A percentile compares a stretch with the other conserved stretches of the same genome.
Evolutionary conservation across 2,113 vertebrate genomes (phyloP).

Genomic region (Pelobates fuscus): DNA sequence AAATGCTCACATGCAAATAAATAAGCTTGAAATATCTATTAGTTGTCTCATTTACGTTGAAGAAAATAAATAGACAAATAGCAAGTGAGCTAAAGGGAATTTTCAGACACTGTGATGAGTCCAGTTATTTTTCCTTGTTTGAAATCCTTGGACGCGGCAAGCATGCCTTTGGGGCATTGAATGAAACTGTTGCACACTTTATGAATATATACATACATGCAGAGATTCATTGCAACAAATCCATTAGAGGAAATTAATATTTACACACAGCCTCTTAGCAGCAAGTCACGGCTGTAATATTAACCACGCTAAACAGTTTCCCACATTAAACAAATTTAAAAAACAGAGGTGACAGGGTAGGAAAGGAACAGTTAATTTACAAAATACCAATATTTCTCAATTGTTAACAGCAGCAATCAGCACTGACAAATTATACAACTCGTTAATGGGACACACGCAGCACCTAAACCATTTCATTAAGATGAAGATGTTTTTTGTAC

Average conservation of each 20-base stretch:
- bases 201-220: conserved; percentile 38
- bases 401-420: too few relatives aligned
- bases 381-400: too few relatives aligned
- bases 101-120: neutral
- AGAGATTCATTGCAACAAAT: conserved; percentile 44
- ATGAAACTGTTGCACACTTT: conserved; percentile 20
- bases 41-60: too few relatives aligned
- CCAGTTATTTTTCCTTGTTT: conserved; percentile 11
- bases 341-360: neutral
- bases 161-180: conserved; percentile 25
- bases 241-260: conserved; percentile 45
- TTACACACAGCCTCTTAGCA: conserved; percentile 41
- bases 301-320: conserved; percentile 6
- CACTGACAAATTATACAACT: too few relatives aligned
- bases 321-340: neutral
- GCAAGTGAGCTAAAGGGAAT: too few relatives aligned
- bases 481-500: too few relatives aligned
- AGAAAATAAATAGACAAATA: too few relatives aligned
- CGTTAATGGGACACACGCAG: too few relatives aligned
- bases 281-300: conserved; percentile 9
- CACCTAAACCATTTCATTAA: too few relatives aligned
- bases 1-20: too few relatives aligned
- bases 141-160: conserved; percentile 24
- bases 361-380: too few relatives aligned
- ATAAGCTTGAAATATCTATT: too few relatives aligned